Conservation (phyloP, 1,140 invertebrate species). For the Sycophila sp. region DNA sequence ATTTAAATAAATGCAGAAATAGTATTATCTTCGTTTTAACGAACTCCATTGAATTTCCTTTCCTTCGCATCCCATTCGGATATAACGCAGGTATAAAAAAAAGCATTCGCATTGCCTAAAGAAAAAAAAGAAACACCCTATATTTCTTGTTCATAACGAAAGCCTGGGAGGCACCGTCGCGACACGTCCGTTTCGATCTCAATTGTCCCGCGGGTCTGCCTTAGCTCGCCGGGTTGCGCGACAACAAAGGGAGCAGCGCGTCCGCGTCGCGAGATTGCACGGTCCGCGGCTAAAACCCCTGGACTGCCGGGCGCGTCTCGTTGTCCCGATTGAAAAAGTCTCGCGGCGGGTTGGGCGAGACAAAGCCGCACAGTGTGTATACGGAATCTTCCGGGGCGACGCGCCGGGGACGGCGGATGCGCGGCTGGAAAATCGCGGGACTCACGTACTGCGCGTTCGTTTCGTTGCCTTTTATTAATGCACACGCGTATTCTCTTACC, state of each 20-base stretch:
- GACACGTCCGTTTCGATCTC: neutral
- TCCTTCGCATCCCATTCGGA: too few species aligned
- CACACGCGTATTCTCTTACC: neutral
- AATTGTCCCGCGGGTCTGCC: neutral
- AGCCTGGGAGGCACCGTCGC: too few species aligned
- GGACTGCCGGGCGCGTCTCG: neutral
- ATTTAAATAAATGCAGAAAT: too few species aligned
- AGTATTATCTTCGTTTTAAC: too few species aligned
- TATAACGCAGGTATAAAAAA: too few species aligned
- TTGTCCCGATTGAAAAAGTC: neutral
- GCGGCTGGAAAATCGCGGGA: neutral
- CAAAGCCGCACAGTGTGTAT: neutral
- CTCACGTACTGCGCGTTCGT: conserved; percentile 1
- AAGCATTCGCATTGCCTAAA: too few species aligned
- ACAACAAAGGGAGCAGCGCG: too few species aligned
- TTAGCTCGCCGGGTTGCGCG: neutral
- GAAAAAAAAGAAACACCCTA: neutral
- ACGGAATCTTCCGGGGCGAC: too few species aligned
- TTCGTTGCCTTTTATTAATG: conserved; percentile 14
- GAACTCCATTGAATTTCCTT: too few species aligned
- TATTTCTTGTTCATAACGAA: too few species aligned
- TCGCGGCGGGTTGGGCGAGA: neutral
- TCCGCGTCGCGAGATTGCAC: neutral
- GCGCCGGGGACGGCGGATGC: neutral
- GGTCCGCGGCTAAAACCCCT: neutral